Base-by-base conservation (phyloP, 1,140 invertebrate species). In the Latrodectus geometricus region DNA sequence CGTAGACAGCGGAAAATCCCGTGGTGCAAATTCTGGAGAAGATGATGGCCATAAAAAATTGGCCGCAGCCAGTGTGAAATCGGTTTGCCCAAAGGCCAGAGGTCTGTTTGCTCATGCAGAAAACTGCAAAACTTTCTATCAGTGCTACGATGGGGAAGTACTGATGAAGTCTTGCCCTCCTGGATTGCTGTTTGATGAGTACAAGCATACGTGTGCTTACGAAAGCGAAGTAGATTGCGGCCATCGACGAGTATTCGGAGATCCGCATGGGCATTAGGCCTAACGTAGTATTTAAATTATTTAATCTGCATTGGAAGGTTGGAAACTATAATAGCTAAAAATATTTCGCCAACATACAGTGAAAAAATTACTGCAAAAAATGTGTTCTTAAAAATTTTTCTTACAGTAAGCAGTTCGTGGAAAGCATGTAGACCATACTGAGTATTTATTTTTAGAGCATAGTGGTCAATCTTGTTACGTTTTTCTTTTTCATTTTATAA, bases 111-210 rank as follows among this genome's bases (percentile, higher is more conserved):
- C 84, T 0, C 84, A 86, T 66, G 52, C 68, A 15, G 69, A 86
- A 8, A n/a, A 21, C 12, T 86, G 84, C 54, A 15, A 61, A 15
- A 65, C 20, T 20, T 86, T 73, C 20, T 86, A 86, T 21, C 76
- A 86, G 12, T 86, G 84, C 48, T 86, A 74, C 17, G 84, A 86
- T 56, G 84, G 84, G 4, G 84, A 78, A 7, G 84, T 86, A n/a
- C n/a, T 66, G 11, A 12, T 79, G 21, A 78, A 79, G 17, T 21
- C 50, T 5, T 86, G 84, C n/a, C 84, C 84, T 0, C 23, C 50
- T 14, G 77, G 77, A 2, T 21, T 80, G 54, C 35, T 86, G 1
- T 86, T 86, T 21, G 84, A 86, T n/a, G 56, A n/a, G 0, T 21
- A 73, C 4, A 65, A 65, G n/a, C 50, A 79, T 4, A 11, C 9